Evolutionary conservation across 2,888 invertebrate species (phyloP).

Genomic region (Ditula angustiorana): DNA sequence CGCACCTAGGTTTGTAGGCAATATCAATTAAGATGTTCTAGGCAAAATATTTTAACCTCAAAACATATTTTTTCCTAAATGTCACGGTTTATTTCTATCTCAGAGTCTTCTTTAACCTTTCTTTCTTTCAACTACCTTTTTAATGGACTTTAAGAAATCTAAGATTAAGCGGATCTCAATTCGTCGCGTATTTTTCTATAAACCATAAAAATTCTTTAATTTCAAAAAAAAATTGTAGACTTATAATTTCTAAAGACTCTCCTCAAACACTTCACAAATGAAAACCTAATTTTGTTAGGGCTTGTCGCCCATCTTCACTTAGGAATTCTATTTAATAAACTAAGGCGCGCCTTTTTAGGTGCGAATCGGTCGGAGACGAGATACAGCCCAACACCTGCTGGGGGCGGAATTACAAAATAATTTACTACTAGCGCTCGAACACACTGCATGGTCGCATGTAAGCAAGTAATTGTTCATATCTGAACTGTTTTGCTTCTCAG

Average conservation of each 20-base stretch:
- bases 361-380: conserved; percentile 30
- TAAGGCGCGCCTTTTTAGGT: conserved; percentile 9
- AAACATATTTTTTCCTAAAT: too few relatives aligned
- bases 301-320: neutral
- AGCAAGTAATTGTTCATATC: conserved; percentile 48
- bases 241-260: neutral
- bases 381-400: conserved; percentile 32
- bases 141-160: too few relatives aligned
- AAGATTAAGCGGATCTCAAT: too few relatives aligned
- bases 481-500: conserved; percentile 46
- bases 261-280: neutral
- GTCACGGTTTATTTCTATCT: too few relatives aligned
- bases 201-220: neutral
- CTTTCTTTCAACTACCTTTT: too few relatives aligned
- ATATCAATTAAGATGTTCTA: neutral
- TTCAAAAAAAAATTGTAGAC: neutral
- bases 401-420: conserved; percentile 36
- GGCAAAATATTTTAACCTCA: conserved; percentile 4
- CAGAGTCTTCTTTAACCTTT: too few relatives aligned
- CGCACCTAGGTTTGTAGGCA: neutral
- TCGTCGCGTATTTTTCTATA: neutral
- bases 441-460: conserved; percentile 43
- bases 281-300: neutral
- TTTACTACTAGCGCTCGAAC: conserved; percentile 28
- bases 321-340: conserved; percentile 5